These are phyloP conservation scores for Agrotis clavis DNA, from an alignment of 2,888 invertebrate species.

Conservation along the genomic window DNA sequence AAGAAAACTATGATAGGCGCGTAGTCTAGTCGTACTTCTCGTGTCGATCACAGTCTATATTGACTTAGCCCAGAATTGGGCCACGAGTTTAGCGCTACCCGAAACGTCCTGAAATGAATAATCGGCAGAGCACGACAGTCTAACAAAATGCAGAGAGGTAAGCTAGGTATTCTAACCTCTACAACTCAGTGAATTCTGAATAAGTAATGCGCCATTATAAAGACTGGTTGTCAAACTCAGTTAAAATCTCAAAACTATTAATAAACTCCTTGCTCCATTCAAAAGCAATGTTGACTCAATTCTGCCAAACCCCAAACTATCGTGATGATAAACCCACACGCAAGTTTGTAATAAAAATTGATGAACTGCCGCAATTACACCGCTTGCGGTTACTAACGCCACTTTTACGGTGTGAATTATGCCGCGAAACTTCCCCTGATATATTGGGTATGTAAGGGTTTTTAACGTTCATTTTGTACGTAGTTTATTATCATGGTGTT, in stretches of 20 bases:
- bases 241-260: neutral
- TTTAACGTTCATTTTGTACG: slow-evolving; percentile 33
- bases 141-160: too few relatives aligned
- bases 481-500: slow-evolving; percentile 28
- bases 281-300: slow-evolving; percentile 31
- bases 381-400: slow-evolving; percentile 61
- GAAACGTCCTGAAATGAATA: too few relatives aligned
- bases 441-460: slow-evolving; percentile 40
- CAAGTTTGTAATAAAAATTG: slow-evolving; percentile 81
- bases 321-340: slow-evolving; percentile 70
- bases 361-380: slow-evolving; percentile 76
- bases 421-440: slow-evolving; percentile 59
- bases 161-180: too few relatives aligned
- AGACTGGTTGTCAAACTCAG: too few relatives aligned
- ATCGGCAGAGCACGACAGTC: too few relatives aligned
- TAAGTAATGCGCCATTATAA: too few relatives aligned
- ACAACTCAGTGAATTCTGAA: too few relatives aligned
- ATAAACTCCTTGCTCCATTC: neutral
- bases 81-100: too few relatives aligned
- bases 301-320: slow-evolving; percentile 38
- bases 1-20: too few relatives aligned
- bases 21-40: too few relatives aligned
- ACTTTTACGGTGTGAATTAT: slow-evolving; percentile 66
- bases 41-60: too few relatives aligned
- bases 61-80: too few relatives aligned